Conservation (phyloP, 2,888 invertebrate species). For the Eumacrocentrus americanus region DNA sequence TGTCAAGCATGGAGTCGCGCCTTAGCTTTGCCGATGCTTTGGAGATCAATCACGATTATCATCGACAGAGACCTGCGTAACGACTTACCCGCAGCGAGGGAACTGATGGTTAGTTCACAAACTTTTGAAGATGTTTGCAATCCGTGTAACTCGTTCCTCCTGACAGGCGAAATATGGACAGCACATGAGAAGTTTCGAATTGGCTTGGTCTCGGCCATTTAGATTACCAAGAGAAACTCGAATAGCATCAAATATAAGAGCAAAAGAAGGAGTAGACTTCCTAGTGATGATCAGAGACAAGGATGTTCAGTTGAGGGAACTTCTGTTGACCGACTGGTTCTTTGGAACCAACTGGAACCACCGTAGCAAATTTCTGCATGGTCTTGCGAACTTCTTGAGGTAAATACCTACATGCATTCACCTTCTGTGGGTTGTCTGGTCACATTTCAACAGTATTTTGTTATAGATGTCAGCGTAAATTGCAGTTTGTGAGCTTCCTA, state of each 20-base stretch:
- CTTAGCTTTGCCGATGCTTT: slow-evolving; percentile 52
- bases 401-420: too few relatives aligned
- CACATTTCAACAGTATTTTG: too few relatives aligned
- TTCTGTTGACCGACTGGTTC: slow-evolving; percentile 63
- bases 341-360: slow-evolving; percentile 60
- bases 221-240: slow-evolving; percentile 52
- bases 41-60: slow-evolving; percentile 54
- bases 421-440: too few relatives aligned
- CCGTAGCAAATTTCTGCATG: slow-evolving; percentile 51
- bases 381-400: slow-evolving; percentile 55
- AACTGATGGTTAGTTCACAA: slow-evolving; percentile 47
- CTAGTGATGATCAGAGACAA: slow-evolving; percentile 58
- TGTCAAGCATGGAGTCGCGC: slow-evolving; percentile 54
- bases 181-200: slow-evolving; percentile 61
- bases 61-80: slow-evolving; percentile 54
- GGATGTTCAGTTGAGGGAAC: slow-evolving; percentile 59
- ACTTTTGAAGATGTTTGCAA: background rate
- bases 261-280: slow-evolving; percentile 59
- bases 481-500: slow-evolving; percentile 58
- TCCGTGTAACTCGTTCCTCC: background rate
- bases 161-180: slow-evolving; percentile 58
- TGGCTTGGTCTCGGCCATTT: slow-evolving; percentile 63
- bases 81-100: slow-evolving; percentile 47
- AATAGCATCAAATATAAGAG: slow-evolving; percentile 56
- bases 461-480: slow-evolving; percentile 58